Evolutionary conservation across 2,888 invertebrate species (phyloP), one percentile per base, ranked within the genome.

Genomic region (Idaea biselata): DNA sequence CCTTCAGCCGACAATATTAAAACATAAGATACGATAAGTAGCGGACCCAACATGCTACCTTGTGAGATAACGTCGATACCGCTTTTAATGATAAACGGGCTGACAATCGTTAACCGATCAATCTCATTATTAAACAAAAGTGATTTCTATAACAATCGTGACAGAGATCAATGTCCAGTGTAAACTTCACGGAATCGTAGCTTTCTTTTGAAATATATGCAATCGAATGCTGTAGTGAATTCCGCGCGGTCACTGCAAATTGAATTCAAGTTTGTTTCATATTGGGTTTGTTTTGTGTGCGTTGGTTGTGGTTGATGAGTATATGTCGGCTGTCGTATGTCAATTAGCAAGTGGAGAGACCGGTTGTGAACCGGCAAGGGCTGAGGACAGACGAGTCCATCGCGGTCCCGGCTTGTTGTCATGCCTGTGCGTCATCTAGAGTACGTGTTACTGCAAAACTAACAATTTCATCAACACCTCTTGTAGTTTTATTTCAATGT

Each of bases 111-210:
- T 44, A 11, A 44, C 44, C 44, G 44, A 44, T 44, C 44, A 14
- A 44, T 44, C 44, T 44, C 14, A 44, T 44, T 44, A 44, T 44
- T 14, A 44, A 44, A 44, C 44, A 44, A 44, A 44, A 11, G 44
- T 44, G 44, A 44, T 44, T 44, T 44, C 44, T 44, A 44, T 44
- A 44, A 5, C 8, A 44, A 8, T 44, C 8, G 44, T 44, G 14
- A 44, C 44, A 44, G 44, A 44, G 44, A 44, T 44, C 44, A 44
- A 44, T 44, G 44, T 44, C 44, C 44, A 44, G 44, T 44, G 44
- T 44, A 44, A 44, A 44, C 14, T 8, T 44, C 44, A 44, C 44
- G 44, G 44, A 44, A 44, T 44, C 44, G 44, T 8, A 0, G 44
- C 44, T 44, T 44, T 44, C 44, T 44, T 44, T 44, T 44, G 44